Conservation (phyloP, 1,140 invertebrate genomes). For the Stenopsyche tienmushanensis region DNA sequence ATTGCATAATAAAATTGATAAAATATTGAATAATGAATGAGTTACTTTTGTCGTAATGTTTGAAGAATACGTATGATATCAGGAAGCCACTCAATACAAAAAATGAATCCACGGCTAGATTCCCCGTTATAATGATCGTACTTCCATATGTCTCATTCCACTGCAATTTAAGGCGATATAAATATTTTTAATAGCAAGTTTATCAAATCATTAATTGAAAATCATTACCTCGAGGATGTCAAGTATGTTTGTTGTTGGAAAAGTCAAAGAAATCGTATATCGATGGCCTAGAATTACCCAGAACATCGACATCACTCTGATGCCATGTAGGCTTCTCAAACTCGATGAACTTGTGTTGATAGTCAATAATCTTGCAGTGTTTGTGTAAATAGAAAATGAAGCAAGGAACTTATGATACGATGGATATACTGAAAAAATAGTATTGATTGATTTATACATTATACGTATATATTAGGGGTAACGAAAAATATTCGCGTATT, state of each 20-base stretch:
- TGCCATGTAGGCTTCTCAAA: constrained; percentile 56
- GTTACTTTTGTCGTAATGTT: constrained; percentile 51
- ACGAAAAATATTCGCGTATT: too few relatives aligned
- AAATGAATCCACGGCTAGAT: constrained; percentile 60
- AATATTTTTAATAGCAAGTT: too few relatives aligned
- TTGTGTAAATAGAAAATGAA: neutral
- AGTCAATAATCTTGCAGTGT: neutral
- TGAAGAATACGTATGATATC: constrained; percentile 57
- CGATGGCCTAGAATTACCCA: constrained; percentile 68
- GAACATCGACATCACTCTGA: constrained; percentile 61
- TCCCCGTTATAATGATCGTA: constrained; percentile 47
- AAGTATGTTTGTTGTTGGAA: constrained; percentile 44
- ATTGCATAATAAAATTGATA: too few relatives aligned
- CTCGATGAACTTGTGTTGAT: constrained; percentile 33
- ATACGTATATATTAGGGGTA: too few relatives aligned
- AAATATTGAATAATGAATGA: constrained; percentile 10
- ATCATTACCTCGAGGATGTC: constrained; percentile 43
- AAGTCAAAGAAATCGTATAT: constrained; percentile 43
- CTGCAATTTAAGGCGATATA: too few relatives aligned
- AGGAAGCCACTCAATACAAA: constrained; percentile 60
- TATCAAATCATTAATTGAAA: too few relatives aligned
- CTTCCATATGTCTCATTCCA: constrained; percentile 43
- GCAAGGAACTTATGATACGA: too few relatives aligned
- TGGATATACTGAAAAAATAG: too few relatives aligned
- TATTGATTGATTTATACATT: too few relatives aligned